Conservation (phyloP, 2,888 invertebrate genomes). For the Harpalus rubripes region DNA sequence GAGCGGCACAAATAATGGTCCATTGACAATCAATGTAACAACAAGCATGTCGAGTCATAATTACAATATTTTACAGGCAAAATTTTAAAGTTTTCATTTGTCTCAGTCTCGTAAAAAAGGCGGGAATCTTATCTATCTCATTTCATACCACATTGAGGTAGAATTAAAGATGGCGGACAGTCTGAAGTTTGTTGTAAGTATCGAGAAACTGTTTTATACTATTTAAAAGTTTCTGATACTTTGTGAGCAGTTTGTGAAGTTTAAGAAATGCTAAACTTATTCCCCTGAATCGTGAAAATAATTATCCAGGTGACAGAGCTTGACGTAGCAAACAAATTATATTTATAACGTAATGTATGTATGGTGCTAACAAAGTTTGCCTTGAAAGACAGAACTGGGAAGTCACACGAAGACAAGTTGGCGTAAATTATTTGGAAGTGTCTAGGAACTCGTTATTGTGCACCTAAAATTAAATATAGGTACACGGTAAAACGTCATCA, state of each 20-base stretch:
- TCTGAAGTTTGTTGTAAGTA: conserved; percentile 2
- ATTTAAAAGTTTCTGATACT: background rate
- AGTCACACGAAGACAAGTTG: background rate
- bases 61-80: too few species aligned
- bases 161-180: conserved; percentile 8
- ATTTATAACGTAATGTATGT: conserved; percentile 75
- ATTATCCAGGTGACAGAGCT: conserved; percentile 71
- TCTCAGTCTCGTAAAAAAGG: background rate
- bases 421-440: background rate
- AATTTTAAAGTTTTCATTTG: too few species aligned
- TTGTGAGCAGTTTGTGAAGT: background rate
- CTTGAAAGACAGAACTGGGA: conserved; percentile 72
- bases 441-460: too few species aligned
- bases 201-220: background rate
- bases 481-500: too few species aligned
- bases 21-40: too few species aligned
- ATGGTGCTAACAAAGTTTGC: conserved; percentile 77
- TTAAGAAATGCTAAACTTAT: conserved; percentile 44
- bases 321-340: conserved; percentile 74
- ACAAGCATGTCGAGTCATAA: too few species aligned
- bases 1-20: too few species aligned
- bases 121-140: background rate
- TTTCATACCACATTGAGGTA: conserved; percentile 1
- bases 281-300: conserved; percentile 27
- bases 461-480: too few species aligned